phyloP scores from a whole-genome alignment of 2,888 invertebrate genomes.

The Empis stercorea region DNA sequence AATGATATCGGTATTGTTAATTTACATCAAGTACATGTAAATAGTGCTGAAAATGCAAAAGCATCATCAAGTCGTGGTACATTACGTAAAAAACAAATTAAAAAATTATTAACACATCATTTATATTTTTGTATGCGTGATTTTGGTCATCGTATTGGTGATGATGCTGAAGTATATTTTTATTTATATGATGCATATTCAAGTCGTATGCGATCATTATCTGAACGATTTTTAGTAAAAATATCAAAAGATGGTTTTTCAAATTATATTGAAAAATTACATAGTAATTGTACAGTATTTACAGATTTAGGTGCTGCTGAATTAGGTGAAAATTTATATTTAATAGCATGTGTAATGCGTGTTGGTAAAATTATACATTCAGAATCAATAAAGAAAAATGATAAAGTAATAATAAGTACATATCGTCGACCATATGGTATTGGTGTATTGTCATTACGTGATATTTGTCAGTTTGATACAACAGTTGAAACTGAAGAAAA shows the following conservation, averaged over 20 bases:
- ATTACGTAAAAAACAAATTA: conserved; percentile 27
- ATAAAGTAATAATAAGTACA: conserved; percentile 25
- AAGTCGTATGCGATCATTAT: conserved; percentile 61
- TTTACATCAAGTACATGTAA: conserved; percentile 68
- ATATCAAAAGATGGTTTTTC: conserved; percentile 84
- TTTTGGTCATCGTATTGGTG: conserved; percentile 77
- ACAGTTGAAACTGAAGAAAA: conserved; percentile 46
- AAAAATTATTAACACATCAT: conserved; percentile 52
- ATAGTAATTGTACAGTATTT: conserved; percentile 81
- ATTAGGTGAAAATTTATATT: conserved; percentile 69
- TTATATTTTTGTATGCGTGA: conserved; percentile 78
- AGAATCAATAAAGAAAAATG: conserved; percentile 32
- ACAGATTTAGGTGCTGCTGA: conserved; percentile 71
- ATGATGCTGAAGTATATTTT: conserved; percentile 80
- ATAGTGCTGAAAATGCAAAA: conserved; percentile 58
- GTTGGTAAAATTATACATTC: conserved; percentile 66
- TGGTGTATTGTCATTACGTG: conserved; percentile 63
- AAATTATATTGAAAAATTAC: conserved; percentile 73
- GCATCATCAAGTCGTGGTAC: conserved; percentile 43
- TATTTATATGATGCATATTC: conserved; percentile 64
- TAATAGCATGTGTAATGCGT: conserved; percentile 82
- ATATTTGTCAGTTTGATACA: conserved; percentile 46
- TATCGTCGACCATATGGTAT: conserved; percentile 77
- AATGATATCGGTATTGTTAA: conserved; percentile 81
- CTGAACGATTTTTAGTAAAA: conserved; percentile 78